A percentile compares a stretch with the other conserved stretches of the same genome.
Conservation (phyloP, 2,888 invertebrate species). For the Eudasyphora cyanicolor region DNA sequence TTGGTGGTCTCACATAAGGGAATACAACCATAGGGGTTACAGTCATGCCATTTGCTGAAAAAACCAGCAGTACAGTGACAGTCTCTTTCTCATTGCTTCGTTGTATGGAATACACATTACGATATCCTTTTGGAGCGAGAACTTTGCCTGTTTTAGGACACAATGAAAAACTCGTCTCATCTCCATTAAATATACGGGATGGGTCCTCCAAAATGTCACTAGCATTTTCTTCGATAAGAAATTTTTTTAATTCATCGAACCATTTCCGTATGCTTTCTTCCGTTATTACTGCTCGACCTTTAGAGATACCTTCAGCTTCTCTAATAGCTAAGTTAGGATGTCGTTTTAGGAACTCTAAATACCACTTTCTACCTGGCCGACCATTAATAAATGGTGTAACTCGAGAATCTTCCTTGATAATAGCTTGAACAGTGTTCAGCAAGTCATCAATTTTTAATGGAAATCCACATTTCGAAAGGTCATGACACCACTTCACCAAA, state of each 20-base stretch:
- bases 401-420: constrained; percentile 15
- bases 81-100: constrained; percentile 49
- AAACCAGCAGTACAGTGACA: constrained; percentile 25
- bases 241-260: not conserved
- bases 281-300: constrained; percentile 35
- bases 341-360: constrained; percentile 18
- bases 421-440: constrained; percentile 37
- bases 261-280: constrained; percentile 44
- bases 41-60: constrained; percentile 43
- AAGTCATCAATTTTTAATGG: constrained; percentile 29
- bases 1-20: constrained; percentile 40
- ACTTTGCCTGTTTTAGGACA: constrained; percentile 54
- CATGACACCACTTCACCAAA: constrained; percentile 18
- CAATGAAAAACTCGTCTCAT: constrained; percentile 37
- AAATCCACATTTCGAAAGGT: constrained; percentile 29
- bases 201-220: constrained; percentile 28
- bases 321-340: not conserved
- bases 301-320: constrained; percentile 3
- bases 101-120: constrained; percentile 44
- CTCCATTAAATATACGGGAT: constrained; percentile 41
- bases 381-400: constrained; percentile 23
- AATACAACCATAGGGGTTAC: constrained; percentile 42
- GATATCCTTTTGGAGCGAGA: constrained; percentile 48
- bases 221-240: not conserved
- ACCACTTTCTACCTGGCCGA: constrained; percentile 37